Evolutionary conservation across 2,797 vertebrate species (phyloP).

Genomic region (Thripadectes ignobilis): DNA sequence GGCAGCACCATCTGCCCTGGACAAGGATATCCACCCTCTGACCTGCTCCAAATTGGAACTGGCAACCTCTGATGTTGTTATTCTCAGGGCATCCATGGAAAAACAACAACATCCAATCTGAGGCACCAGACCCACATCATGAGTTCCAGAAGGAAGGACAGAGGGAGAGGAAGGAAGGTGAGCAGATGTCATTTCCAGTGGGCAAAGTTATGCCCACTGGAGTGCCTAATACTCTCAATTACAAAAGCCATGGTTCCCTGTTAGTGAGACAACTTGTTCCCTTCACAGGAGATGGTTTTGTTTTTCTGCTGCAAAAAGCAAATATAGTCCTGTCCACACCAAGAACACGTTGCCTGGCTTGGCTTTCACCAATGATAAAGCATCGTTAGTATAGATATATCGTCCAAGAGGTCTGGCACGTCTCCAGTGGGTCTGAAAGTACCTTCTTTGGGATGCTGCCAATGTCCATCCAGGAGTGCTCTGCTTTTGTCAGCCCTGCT

Average conservation of each 20-base stretch:
- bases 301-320: neutral
- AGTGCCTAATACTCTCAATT: neutral
- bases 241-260: neutral
- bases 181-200: neutral
- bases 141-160: neutral
- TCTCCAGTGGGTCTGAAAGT: neutral
- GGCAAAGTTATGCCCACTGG: neutral
- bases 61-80: neutral
- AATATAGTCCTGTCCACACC: neutral
- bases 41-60: neutral
- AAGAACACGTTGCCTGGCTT: neutral
- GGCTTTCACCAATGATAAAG: neutral
- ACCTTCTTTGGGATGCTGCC: neutral
- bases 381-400: neutral
- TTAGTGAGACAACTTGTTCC: neutral
- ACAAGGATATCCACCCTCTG: neutral
- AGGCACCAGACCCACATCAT: neutral
- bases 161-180: neutral
- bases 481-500: neutral
- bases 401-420: neutral
- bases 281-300: neutral
- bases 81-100: neutral
- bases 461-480: neutral
- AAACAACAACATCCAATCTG: neutral
- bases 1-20: neutral